Evolutionary conservation across 2,888 invertebrate genomes (phyloP).

Genomic region (Elysia crispata): DNA sequence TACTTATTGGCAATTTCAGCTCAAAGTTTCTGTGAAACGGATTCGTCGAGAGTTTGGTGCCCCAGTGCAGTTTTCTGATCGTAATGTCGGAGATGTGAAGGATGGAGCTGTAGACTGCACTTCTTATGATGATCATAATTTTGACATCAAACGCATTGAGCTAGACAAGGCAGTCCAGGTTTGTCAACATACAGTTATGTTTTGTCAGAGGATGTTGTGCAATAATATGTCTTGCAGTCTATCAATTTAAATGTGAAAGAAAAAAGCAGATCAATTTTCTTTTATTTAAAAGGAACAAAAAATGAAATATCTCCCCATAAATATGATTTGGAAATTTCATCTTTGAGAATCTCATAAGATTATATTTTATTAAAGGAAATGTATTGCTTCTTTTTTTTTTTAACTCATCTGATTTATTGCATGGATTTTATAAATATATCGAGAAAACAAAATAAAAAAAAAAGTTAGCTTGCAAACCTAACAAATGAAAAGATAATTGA

Average conservation of each 20-base stretch:
- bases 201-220: too few relatives aligned
- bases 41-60: constrained; percentile 70
- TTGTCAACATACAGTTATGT: too few relatives aligned
- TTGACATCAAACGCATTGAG: constrained; percentile 71
- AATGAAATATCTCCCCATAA: not conserved
- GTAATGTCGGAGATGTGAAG: constrained; percentile 74
- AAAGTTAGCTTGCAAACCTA: too few relatives aligned
- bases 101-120: constrained; percentile 74
- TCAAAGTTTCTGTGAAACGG: constrained; percentile 69
- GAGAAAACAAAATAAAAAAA: too few relatives aligned
- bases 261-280: too few relatives aligned
- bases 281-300: too few relatives aligned
- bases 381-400: not conserved
- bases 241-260: too few relatives aligned
- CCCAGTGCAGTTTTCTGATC: constrained; percentile 70
- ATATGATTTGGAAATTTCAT: not conserved
- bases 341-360: not conserved
- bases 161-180: constrained; percentile 75
- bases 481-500: too few relatives aligned
- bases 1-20: constrained; percentile 53
- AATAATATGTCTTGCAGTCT: not conserved
- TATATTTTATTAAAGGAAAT: not conserved
- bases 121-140: constrained; percentile 72
- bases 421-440: too few relatives aligned
- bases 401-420: too few relatives aligned